phyloP scores from a whole-genome alignment of 2,797 vertebrate species.

The Enteromius argenteus region DNA sequence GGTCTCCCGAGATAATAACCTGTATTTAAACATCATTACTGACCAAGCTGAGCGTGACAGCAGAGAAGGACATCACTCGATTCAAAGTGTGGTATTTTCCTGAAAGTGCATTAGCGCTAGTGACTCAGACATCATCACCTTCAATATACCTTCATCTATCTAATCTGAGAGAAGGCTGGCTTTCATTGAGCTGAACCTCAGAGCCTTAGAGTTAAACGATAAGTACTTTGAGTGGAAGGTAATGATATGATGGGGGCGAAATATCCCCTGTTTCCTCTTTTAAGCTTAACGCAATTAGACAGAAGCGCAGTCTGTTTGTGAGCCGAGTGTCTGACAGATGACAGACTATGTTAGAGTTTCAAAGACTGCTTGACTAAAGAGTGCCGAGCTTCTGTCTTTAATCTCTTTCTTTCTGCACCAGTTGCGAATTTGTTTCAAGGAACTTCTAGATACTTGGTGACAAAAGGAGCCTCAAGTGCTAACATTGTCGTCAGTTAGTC shows the following conservation, averaged over 20 bases:
- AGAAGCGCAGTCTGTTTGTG: slow-evolving; percentile 39
- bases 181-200: slow-evolving; percentile 42
- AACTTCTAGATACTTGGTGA: slow-evolving; percentile 41
- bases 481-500: neutral
- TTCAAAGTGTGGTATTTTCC: slow-evolving; percentile 51
- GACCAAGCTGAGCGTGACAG: neutral
- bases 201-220: slow-evolving; percentile 55
- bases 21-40: slow-evolving; percentile 2
- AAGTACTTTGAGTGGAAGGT: slow-evolving; percentile 57
- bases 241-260: slow-evolving; percentile 56
- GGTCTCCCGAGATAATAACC: slow-evolving; percentile 9
- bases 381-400: slow-evolving; percentile 29
- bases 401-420: slow-evolving; percentile 31
- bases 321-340: slow-evolving; percentile 44
- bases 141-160: slow-evolving; percentile 47
- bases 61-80: slow-evolving; percentile 25
- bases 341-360: slow-evolving; percentile 45
- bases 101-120: slow-evolving; percentile 44
- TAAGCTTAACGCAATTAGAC: slow-evolving; percentile 46
- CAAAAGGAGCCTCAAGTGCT: slow-evolving; percentile 17
- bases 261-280: slow-evolving; percentile 43
- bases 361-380: slow-evolving; percentile 44
- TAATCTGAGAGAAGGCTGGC: slow-evolving; percentile 46
- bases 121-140: slow-evolving; percentile 53
- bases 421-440: slow-evolving; percentile 38